Conservation (phyloP, 2,888 invertebrate genomes). For the Stenurella melanura region DNA sequence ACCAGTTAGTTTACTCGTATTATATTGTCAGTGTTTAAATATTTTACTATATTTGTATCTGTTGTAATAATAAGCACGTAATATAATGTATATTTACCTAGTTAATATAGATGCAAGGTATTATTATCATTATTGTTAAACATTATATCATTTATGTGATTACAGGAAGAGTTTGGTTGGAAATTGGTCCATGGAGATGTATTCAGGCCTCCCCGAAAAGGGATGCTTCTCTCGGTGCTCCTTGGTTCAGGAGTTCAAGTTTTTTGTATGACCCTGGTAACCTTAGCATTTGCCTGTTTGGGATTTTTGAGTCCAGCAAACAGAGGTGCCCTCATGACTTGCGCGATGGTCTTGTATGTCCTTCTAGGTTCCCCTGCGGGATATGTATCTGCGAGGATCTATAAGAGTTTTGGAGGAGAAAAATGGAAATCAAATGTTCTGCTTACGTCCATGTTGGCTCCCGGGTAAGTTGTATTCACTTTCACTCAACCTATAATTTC, state of each 20-base stretch:
- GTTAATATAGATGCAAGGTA: too few species aligned
- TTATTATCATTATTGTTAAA: too few species aligned
- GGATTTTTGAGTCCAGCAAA: slow-evolving; percentile 99
- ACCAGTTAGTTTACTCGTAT: too few species aligned
- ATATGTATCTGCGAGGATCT: slow-evolving; percentile 96
- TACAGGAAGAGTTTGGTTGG: slow-evolving; percentile 96
- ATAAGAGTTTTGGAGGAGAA: slow-evolving; percentile 98
- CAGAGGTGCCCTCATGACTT: slow-evolving; percentile 98
- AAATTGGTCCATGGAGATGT: slow-evolving; percentile 99
- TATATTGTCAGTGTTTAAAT: too few species aligned
- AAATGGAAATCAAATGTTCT: slow-evolving; percentile 99
- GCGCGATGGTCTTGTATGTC: slow-evolving; percentile 97
- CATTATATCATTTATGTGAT: slow-evolving; percentile 16
- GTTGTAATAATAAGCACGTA: too few species aligned
- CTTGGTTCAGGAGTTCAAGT: slow-evolving; percentile 98
- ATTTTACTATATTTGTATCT: too few species aligned
- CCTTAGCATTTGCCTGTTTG: slow-evolving; percentile 98
- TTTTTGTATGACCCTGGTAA: slow-evolving; percentile 96
- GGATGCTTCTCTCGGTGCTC: slow-evolving; percentile 96
- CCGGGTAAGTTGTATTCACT: slow-evolving; percentile 82
- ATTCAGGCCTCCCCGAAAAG: slow-evolving; percentile 95
- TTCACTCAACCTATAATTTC: neutral
- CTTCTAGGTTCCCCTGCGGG: slow-evolving; percentile 97
- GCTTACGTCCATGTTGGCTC: slow-evolving; percentile 96
- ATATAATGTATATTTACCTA: too few species aligned